phyloP scores from a whole-genome alignment of 2,888 invertebrate genomes.

The Mellilla xanthometata region DNA sequence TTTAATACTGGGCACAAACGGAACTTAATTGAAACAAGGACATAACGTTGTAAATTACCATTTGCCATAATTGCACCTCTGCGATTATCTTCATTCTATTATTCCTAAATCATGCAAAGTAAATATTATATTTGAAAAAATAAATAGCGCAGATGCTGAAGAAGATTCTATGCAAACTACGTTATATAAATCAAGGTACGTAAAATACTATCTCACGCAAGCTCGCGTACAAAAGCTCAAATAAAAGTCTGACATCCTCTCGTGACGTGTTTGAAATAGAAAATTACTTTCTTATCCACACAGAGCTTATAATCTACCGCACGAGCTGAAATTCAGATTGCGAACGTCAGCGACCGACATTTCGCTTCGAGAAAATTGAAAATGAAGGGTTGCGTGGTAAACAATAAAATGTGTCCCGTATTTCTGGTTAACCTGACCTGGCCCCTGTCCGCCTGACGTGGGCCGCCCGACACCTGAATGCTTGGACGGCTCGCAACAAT shows the following conservation, averaged over 20 bases:
- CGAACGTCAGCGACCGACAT: conserved; percentile 27
- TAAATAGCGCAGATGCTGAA: too few relatives aligned
- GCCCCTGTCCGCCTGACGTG: conserved; percentile 31
- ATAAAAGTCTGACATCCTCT: conserved; percentile 2
- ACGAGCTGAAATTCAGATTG: conserved; percentile 20
- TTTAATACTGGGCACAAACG: conserved; percentile 19
- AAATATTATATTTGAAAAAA: too few relatives aligned
- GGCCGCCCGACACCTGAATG: conserved; percentile 29
- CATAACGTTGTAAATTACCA: too few relatives aligned
- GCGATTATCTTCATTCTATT: too few relatives aligned
- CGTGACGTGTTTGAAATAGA: conserved; percentile 14
- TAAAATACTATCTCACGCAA: too few relatives aligned
- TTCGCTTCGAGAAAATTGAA: conserved; percentile 36
- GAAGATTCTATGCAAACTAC: too few relatives aligned
- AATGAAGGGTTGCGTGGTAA: conserved; percentile 37
- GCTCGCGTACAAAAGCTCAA: too few relatives aligned
- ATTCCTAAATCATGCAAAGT: too few relatives aligned
- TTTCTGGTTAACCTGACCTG: conserved; percentile 30
- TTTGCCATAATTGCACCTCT: too few relatives aligned
- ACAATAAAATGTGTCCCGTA: conserved; percentile 38
- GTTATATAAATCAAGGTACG: too few relatives aligned
- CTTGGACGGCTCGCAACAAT: conserved; percentile 26
- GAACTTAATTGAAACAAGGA: neutral
- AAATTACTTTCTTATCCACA: conserved; percentile 21
- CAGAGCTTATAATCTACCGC: conserved; percentile 20